Base-by-base conservation (phyloP, 92 coral and sea anemone species). In the Desmophyllum pertusum region DNA sequence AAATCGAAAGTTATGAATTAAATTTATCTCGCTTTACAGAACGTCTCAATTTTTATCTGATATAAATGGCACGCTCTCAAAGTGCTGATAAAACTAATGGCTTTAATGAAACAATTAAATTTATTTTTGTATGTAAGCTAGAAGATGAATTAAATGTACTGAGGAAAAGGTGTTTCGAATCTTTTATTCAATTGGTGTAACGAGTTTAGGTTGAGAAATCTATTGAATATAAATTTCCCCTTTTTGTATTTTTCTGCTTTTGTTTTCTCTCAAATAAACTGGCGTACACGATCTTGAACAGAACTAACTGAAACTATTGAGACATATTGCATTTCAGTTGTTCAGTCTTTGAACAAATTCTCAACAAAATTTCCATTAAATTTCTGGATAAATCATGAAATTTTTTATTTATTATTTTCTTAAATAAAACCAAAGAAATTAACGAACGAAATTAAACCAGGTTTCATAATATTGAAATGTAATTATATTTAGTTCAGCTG, bases 11-110 rank as follows among this genome's bases (percentile, higher is more conserved):
- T 82, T 29, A 73, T 82, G 79, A 82, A 82, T 82, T 82, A 55
- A 71, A 82, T 82, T 57, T 71, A 50, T 63, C 63, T 29, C 59
- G 86, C 86, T 82, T 61, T 82, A 61, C 42, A 55, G 43, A 61
- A 67, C 79, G 35, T 66, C 51, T 70, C 57, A 82, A 29, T 57
- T 68, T 57, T 72, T 38, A 82, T 71, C 70, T 53, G 78, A 69
- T 51, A 17, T 14, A 29, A 37, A 69, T 53, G 70, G 38, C 74
- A 82, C 86, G 86, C 43, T 73, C 76, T 82, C 61, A 19, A 55
- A 72, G 79, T 55, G 79, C 86, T 71, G 78, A 82, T 82, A 82
- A 70, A 72, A 70, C 86, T 82, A 82, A 82, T 82, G 86, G 86
- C 59, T 71, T 73, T 82, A 82, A 82, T 82, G 79, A 82, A 82